Conservation (phyloP, 2,113 vertebrate species). For the Toxotes chatareus region DNA sequence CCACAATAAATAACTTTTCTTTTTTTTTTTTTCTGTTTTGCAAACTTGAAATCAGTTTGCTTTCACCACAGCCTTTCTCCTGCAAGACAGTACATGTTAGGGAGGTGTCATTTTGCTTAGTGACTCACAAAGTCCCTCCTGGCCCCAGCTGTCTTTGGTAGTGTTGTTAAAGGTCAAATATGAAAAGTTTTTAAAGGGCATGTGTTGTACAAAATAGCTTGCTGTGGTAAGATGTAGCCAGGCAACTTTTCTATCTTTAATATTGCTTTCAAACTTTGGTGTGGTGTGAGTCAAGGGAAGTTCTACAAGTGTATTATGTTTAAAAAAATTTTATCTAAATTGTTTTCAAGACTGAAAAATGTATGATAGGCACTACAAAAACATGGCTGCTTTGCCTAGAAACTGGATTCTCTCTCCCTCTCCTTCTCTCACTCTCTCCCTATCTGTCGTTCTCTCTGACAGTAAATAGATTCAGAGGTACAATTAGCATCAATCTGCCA, state of each 20-base stretch:
- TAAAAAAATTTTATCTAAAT: not conserved
- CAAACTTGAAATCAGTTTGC: not conserved
- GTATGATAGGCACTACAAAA: not conserved
- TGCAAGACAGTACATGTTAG: not conserved
- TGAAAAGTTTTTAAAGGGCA: constrained; percentile 56
- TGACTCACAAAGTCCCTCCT: constrained; percentile 22
- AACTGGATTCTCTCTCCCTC: not conserved
- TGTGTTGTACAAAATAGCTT: constrained; percentile 20
- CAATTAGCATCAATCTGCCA: constrained; percentile 72
- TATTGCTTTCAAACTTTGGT: not conserved
- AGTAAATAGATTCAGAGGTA: constrained; percentile 61
- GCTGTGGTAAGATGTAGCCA: not conserved
- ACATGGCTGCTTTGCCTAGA: not conserved
- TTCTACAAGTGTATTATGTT: not conserved
- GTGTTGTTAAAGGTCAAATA: constrained; percentile 55
- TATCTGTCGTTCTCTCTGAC: constrained; percentile 46
- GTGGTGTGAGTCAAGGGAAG: not conserved
- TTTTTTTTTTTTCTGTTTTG: not conserved
- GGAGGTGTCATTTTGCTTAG: constrained; percentile 5
- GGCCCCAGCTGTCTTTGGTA: constrained; percentile 22
- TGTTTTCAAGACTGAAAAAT: not conserved
- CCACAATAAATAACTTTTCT: not conserved
- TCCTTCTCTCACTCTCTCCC: not conserved
- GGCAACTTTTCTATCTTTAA: not conserved
- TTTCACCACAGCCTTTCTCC: not conserved